phyloP scores from a whole-genome alignment of 2,113 vertebrate species.

The Strix aluco region DNA sequence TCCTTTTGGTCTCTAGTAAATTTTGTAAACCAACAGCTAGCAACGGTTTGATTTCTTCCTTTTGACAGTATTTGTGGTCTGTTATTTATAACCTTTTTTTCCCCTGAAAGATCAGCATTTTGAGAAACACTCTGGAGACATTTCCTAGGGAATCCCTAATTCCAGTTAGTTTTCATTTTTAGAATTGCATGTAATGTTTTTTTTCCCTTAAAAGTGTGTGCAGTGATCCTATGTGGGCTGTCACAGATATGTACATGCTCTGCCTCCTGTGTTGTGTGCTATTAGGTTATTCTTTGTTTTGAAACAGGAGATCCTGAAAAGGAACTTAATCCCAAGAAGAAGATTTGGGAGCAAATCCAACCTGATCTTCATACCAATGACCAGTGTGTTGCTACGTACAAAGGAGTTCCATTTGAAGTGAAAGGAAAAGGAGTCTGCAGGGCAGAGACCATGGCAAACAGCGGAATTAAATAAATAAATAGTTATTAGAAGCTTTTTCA shows the following conservation, averaged over 20 bases:
- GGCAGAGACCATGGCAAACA: conserved; percentile 92
- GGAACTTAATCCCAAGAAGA: conserved; percentile 98
- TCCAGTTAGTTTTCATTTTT: neutral
- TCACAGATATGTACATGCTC: neutral
- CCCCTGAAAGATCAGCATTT: neutral
- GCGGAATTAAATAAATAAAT: conserved; percentile 85
- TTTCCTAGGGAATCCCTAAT: neutral
- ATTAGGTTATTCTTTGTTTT: conserved; percentile 22
- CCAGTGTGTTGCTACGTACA: conserved; percentile 91
- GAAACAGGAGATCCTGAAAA: conserved; percentile 92
- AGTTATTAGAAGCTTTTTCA: neutral
- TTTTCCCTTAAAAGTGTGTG: neutral
- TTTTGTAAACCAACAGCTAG: neutral
- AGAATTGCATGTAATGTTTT: neutral
- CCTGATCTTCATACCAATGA: conserved; percentile 88
- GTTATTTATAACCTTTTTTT: neutral
- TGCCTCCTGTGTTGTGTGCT: neutral
- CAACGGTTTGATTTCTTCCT: neutral
- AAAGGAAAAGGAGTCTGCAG: conserved; percentile 90
- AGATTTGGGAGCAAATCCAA: conserved; percentile 96
- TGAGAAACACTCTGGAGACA: neutral
- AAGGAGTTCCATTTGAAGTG: conserved; percentile 90
- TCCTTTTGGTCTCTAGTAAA: neutral
- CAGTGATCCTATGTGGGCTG: neutral
- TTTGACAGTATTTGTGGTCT: neutral